These are phyloP conservation scores for Neolamprologus longior DNA, from an alignment of 2,113 vertebrate species.

Conservation along the genomic window DNA sequence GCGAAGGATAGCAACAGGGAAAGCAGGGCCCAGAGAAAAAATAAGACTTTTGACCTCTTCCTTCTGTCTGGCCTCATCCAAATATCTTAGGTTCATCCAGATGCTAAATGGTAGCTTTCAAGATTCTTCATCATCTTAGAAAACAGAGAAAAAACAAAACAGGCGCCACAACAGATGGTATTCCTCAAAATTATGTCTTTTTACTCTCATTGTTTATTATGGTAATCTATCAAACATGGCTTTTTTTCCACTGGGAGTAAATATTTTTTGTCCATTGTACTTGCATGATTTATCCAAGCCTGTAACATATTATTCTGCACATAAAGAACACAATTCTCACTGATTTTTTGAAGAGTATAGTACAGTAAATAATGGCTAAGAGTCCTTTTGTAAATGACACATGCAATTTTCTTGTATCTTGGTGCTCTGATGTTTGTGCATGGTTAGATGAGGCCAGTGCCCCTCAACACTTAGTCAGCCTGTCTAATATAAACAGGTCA, in stretches of 20 bases:
- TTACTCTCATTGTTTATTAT: neutral
- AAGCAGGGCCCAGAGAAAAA: constrained; percentile 12
- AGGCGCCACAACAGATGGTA: neutral
- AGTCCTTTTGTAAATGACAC: neutral
- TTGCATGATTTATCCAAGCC: neutral
- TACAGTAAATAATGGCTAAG: neutral
- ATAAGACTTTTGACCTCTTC: constrained; percentile 26
- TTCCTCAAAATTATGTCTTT: neutral
- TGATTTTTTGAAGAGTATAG: neutral
- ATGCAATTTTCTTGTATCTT: neutral
- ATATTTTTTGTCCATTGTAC: neutral
- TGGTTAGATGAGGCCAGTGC: neutral
- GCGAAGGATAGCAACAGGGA: constrained; percentile 15
- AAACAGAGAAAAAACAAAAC: constrained; percentile 6
- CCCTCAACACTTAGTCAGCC: constrained; percentile 20
- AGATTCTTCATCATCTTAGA: neutral
- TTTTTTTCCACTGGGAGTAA: neutral
- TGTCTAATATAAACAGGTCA: neutral
- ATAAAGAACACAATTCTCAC: neutral
- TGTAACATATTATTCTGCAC: neutral
- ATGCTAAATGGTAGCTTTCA: constrained; percentile 17
- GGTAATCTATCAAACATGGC: neutral
- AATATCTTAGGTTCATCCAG: constrained; percentile 40
- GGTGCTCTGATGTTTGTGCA: constrained; percentile 3
- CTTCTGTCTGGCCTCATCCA: constrained; percentile 28